These are phyloP conservation scores for Drosophila prosaltans DNA, from an alignment of 1,140 invertebrate species.

Conservation along the genomic window DNA sequence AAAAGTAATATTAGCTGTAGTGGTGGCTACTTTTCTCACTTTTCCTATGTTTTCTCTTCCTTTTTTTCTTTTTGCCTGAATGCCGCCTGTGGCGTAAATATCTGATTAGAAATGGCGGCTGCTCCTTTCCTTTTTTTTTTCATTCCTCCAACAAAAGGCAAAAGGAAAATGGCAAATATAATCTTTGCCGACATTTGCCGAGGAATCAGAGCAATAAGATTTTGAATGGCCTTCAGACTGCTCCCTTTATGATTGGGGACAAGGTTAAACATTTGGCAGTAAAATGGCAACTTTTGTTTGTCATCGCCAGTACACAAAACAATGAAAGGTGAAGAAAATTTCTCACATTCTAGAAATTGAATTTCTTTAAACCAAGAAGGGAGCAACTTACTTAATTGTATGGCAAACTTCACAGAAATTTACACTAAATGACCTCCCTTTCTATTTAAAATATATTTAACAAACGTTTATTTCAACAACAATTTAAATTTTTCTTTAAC, in stretches of 20 bases:
- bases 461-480: too few species aligned
- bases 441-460: neutral
- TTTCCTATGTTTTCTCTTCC: neutral
- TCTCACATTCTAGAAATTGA: too few species aligned
- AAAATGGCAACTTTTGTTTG: slow-evolving; percentile 36
- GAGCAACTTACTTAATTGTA: too few species aligned
- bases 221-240: slow-evolving; percentile 17
- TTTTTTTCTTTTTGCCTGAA: slow-evolving; percentile 30
- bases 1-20: slow-evolving; percentile 30
- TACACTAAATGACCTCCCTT: too few species aligned
- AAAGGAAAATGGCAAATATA: slow-evolving; percentile 52
- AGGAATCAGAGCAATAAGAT: neutral
- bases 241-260: slow-evolving; percentile 51
- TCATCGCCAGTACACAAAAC: slow-evolving; percentile 3
- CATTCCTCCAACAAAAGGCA: slow-evolving; percentile 37
- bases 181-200: slow-evolving; percentile 43
- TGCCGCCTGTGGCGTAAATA: slow-evolving; percentile 54
- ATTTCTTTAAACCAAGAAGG: too few species aligned
- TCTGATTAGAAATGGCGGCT: slow-evolving; percentile 40
- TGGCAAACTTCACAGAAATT: neutral
- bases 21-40: neutral
- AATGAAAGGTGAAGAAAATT: slow-evolving; percentile 22
- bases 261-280: slow-evolving; percentile 58
- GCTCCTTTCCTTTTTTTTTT: slow-evolving; percentile 10
- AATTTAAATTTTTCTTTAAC: neutral